phyloP scores from a whole-genome alignment of 2,888 invertebrate species.

The Anagyrus pseudococci region DNA sequence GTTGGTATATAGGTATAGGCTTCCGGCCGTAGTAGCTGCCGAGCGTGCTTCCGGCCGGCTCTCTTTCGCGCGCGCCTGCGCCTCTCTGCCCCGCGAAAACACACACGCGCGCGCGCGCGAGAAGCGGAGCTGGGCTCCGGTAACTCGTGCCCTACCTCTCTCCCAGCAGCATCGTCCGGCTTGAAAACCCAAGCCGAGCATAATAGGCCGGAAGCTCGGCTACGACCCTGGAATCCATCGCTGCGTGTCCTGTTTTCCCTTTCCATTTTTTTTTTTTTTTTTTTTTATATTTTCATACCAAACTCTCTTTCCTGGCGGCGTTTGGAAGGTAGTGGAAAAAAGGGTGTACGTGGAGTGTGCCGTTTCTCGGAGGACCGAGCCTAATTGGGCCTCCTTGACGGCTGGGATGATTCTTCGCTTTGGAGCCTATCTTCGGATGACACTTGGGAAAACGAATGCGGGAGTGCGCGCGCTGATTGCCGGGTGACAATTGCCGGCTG shows the following conservation, averaged over 20 bases:
- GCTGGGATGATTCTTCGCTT: too few species aligned
- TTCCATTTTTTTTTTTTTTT: neutral
- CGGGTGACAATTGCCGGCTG: neutral
- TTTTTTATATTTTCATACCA: neutral
- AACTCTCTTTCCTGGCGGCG: neutral
- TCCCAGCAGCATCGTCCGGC: conserved; percentile 39
- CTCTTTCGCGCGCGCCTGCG: neutral
- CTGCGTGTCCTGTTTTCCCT: neutral
- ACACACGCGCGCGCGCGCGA: neutral
- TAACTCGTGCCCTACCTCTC: conserved; percentile 43
- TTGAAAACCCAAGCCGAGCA: conserved; percentile 19
- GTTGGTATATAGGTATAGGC: neutral
- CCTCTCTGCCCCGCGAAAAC: neutral
- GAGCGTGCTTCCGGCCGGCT: conserved; percentile 51
- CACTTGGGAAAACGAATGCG: too few species aligned
- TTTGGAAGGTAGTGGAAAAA: neutral
- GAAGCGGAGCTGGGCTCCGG: conserved; percentile 56
- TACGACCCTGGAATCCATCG: conserved; percentile 14
- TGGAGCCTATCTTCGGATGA: too few species aligned
- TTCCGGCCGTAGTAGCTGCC: conserved; percentile 9
- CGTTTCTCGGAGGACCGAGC: neutral
- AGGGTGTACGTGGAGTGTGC: neutral
- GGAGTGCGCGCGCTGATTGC: neutral
- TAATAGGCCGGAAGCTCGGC: conserved; percentile 30
- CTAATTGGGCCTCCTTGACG: neutral